Evolutionary conservation across 1,140 invertebrate genomes (phyloP).

Genomic region (Drosophila chauvacae): DNA sequence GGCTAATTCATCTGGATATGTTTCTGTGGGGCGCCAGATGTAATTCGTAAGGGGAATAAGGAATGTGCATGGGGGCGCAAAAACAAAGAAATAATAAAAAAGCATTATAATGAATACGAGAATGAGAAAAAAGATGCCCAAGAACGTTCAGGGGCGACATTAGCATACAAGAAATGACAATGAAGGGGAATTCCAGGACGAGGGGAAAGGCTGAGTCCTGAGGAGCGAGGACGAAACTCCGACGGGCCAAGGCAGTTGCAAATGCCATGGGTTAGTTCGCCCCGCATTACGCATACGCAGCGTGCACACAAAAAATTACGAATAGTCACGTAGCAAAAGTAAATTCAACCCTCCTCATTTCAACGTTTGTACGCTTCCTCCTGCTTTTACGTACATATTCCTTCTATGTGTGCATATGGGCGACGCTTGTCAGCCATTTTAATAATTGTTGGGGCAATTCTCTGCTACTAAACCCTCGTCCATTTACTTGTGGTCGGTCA

Average conservation of each 20-base stretch:
- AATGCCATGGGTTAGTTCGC: constrained; percentile 41
- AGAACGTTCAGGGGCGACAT: constrained; percentile 31
- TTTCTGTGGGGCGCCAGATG: constrained; percentile 22
- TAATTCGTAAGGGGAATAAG: constrained; percentile 16
- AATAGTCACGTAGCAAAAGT: constrained; percentile 70
- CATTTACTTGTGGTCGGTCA: constrained; percentile 39
- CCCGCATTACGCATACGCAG: constrained; percentile 54
- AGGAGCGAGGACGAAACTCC: constrained; percentile 1
- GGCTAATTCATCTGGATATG: constrained; percentile 30
- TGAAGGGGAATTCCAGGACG: constrained; percentile 10
- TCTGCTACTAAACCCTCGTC: constrained; percentile 50
- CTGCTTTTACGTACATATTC: constrained; percentile 3
- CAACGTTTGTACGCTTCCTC: constrained; percentile 2
- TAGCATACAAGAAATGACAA: constrained; percentile 45
- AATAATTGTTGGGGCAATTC: constrained; percentile 76
- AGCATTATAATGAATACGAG: constrained; percentile 45
- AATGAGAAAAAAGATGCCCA: constrained; percentile 17
- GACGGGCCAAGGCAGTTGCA: constrained; percentile 37
- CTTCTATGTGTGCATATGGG: constrained; percentile 38
- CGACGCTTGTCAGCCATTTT: constrained; percentile 69
- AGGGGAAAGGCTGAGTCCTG: neutral
- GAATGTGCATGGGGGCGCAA: constrained; percentile 14
- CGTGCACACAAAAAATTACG: constrained; percentile 62
- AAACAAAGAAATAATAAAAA: constrained; percentile 51
- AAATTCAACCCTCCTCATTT: constrained; percentile 56